These are phyloP conservation scores for Neomorphus geoffroyi DNA, from an alignment of 2,797 vertebrate species.

Conservation along the genomic window DNA sequence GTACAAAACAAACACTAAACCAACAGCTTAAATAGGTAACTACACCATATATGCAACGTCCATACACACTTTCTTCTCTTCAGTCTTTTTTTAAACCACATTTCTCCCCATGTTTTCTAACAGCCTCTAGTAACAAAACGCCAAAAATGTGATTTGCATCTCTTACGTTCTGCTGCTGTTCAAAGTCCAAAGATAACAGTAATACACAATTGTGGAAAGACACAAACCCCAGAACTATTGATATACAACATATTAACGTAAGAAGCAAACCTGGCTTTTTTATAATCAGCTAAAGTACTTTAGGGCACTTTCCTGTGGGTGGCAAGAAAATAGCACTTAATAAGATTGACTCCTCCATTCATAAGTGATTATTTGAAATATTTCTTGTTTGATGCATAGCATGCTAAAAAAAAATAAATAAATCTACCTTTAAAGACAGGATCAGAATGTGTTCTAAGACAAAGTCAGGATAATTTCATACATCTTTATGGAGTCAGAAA, in stretches of 20 bases:
- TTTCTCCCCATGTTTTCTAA: neutral
- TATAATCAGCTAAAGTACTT: neutral
- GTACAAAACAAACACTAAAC: neutral
- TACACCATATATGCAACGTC: neutral
- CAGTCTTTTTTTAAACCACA: neutral
- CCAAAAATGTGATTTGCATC: neutral
- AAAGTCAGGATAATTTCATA: neutral
- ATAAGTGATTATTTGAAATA: neutral
- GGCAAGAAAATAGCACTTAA: neutral
- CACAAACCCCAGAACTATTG: neutral
- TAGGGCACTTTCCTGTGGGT: neutral
- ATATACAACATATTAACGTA: neutral
- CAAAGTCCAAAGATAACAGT: neutral
- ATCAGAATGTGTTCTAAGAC: neutral
- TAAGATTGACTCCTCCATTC: neutral
- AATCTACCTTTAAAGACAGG: neutral
- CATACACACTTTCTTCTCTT: neutral
- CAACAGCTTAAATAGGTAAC: neutral
- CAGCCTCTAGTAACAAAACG: neutral
- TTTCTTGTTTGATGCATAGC: neutral
- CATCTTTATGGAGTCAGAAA: neutral
- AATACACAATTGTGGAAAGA: neutral
- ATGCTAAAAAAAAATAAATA: neutral
- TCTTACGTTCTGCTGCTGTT: neutral
- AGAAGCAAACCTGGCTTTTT: neutral